phyloP scores from a whole-genome alignment of 2,113 vertebrate genomes.

The Gymnarchus niloticus region DNA sequence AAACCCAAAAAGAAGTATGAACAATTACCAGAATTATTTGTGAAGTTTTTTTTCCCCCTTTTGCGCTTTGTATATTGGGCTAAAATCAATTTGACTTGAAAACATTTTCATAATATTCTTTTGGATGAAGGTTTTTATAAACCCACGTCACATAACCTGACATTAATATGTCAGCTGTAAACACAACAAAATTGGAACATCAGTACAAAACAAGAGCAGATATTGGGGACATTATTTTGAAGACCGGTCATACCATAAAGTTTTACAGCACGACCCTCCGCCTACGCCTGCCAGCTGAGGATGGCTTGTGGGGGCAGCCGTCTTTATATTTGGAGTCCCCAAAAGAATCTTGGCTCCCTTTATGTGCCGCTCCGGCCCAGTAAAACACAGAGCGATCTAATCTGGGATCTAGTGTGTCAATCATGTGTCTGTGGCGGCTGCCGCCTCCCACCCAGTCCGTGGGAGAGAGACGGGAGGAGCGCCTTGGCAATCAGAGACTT shows the following conservation, averaged over 20 bases:
- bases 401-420: conserved; percentile 65
- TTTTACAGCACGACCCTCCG: conserved; percentile 26
- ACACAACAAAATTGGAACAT: background rate
- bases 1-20: background rate
- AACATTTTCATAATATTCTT: background rate
- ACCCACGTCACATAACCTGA: background rate
- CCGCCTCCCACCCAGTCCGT: conserved; percentile 49
- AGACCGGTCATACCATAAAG: background rate
- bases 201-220: background rate
- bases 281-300: conserved; percentile 37
- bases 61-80: background rate
- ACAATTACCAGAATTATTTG: background rate
- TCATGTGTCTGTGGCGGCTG: conserved; percentile 62
- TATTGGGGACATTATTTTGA: background rate
- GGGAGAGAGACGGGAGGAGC: conserved; percentile 40
- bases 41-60: background rate
- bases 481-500: conserved; percentile 45
- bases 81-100: background rate
- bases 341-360: conserved; percentile 64
- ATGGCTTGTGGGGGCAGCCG: conserved; percentile 48
- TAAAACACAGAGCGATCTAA: conserved; percentile 64
- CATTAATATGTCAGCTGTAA: background rate
- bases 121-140: background rate
- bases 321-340: conserved; percentile 59
- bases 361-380: conserved; percentile 76